These are phyloP conservation scores for Trissolcus japonicus DNA, from an alignment of 2,888 invertebrate species.

Conservation along the genomic window DNA sequence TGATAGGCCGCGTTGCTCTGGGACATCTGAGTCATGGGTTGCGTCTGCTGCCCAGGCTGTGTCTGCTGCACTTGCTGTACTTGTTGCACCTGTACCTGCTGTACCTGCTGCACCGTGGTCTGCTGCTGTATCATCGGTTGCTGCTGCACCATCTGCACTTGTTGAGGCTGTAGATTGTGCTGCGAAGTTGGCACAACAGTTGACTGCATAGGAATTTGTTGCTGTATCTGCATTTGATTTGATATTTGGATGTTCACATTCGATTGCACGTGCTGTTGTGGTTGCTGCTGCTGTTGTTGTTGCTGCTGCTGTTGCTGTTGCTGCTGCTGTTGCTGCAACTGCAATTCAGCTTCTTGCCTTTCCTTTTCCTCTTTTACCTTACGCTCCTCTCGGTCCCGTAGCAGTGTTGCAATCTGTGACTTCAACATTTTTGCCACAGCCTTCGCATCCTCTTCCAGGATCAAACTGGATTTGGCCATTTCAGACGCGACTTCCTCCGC, in stretches of 20 bases:
- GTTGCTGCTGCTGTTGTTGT: constrained; percentile 60
- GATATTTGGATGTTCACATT: constrained; percentile 50
- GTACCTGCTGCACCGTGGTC: constrained; percentile 68
- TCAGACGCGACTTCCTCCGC: constrained; percentile 96
- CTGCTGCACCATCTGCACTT: constrained; percentile 75
- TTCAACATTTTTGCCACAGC: constrained; percentile 93
- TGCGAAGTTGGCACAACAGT: constrained; percentile 75
- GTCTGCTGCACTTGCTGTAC: constrained; percentile 68
- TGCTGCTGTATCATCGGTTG: constrained; percentile 77
- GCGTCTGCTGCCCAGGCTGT: constrained; percentile 71
- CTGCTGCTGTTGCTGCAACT: constrained; percentile 65
- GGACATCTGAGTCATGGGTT: constrained; percentile 77
- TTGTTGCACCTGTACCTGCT: constrained; percentile 66
- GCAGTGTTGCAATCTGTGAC: constrained; percentile 88
- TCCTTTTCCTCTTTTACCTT: constrained; percentile 78
- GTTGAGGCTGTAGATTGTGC: constrained; percentile 72
- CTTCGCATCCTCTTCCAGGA: constrained; percentile 95
- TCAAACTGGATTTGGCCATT: constrained; percentile 96
- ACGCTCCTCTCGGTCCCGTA: constrained; percentile 80
- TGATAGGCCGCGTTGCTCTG: constrained; percentile 25
- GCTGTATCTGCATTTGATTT: constrained; percentile 50
- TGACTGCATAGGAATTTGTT: constrained; percentile 58
- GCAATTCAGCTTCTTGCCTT: constrained; percentile 68
- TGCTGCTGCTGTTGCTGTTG: constrained; percentile 54
- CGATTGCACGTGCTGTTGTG: constrained; percentile 59